Conservation (phyloP, 2,113 vertebrate genomes). For the Pica pica region DNA sequence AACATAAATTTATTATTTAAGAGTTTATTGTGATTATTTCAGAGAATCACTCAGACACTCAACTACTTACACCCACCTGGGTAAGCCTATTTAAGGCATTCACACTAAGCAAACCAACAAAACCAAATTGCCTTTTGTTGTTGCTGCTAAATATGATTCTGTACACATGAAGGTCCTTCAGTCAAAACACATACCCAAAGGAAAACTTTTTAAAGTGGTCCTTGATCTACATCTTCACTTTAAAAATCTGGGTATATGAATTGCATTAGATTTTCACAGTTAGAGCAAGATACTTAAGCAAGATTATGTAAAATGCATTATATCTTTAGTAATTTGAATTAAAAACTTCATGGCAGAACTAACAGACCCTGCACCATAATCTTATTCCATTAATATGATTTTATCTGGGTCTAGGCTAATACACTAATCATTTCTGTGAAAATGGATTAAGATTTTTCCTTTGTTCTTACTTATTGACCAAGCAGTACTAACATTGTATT, state of each 20-base stretch:
- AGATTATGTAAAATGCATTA: background rate
- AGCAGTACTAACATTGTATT: background rate
- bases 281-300: background rate
- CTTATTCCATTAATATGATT: background rate
- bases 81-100: conserved; percentile 3
- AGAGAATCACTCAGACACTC: background rate
- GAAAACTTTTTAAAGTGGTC: background rate
- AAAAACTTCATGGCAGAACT: background rate
- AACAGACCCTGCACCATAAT: background rate
- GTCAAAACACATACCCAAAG: background rate
- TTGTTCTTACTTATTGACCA: background rate
- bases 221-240: background rate
- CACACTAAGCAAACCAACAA: background rate
- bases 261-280: background rate
- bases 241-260: background rate
- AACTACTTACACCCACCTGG: background rate
- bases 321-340: background rate
- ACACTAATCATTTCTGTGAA: background rate
- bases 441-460: background rate
- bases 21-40: conserved; percentile 1
- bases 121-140: background rate
- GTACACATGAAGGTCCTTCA: background rate
- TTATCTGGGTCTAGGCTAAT: background rate
- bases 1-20: background rate
- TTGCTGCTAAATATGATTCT: background rate